phyloP scores from a whole-genome alignment of 2,113 vertebrate species.

The Illadopsis cleaveri region DNA sequence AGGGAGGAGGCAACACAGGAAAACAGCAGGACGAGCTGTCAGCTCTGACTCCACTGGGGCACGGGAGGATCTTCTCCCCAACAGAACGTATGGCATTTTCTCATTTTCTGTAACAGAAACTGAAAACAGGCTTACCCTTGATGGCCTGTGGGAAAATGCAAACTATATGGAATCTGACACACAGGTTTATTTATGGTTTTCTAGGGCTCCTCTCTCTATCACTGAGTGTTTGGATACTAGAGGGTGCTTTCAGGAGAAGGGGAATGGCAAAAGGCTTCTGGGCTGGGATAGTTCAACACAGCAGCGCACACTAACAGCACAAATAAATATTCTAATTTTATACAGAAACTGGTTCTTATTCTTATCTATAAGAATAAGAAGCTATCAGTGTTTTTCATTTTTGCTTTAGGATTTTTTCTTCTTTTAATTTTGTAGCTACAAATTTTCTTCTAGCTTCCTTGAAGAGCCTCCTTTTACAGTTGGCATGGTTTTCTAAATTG shows the following conservation, averaged over 20 bases:
- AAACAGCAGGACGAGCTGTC: constrained; percentile 1
- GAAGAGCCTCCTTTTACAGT: not conserved
- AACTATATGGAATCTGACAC: not conserved
- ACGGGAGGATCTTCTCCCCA: not conserved
- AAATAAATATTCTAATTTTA: not conserved
- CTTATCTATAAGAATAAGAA: not conserved
- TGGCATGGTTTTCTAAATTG: not conserved
- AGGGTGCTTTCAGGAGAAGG: not conserved
- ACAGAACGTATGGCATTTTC: not conserved
- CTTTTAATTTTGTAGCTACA: not conserved
- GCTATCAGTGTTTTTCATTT: not conserved
- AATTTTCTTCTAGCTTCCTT: not conserved
- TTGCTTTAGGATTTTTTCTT: not conserved
- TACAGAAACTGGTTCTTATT: not conserved
- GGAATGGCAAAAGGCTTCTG: not conserved
- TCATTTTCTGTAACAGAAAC: not conserved
- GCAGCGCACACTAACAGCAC: not conserved
- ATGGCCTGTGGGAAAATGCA: not conserved
- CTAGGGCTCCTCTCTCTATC: not conserved
- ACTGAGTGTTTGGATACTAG: not conserved
- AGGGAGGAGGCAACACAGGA: not conserved
- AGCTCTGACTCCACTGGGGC: not conserved
- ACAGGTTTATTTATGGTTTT: not conserved
- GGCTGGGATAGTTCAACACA: not conserved
- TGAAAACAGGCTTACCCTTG: not conserved